phyloP scores from a whole-genome alignment of 2,797 vertebrate genomes.

The Limosa lapponica region DNA sequence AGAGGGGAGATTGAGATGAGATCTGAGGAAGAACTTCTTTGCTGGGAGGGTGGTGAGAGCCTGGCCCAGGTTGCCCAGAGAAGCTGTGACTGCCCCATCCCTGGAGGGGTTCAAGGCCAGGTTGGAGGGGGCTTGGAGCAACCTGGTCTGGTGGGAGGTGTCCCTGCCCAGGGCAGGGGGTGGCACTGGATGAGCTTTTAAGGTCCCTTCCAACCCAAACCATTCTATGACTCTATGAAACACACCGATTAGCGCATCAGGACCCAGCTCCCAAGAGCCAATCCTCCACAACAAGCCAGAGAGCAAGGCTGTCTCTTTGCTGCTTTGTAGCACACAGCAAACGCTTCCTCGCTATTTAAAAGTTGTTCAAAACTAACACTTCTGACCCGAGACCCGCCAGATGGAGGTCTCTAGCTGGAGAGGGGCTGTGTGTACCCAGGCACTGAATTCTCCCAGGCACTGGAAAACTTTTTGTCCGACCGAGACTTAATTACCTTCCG shows the following conservation, averaged over 20 bases:
- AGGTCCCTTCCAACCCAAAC: too few relatives aligned
- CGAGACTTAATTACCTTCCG: background rate
- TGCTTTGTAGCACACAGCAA: background rate
- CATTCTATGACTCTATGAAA: background rate
- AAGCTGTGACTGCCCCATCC: too few relatives aligned
- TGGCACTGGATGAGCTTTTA: too few relatives aligned
- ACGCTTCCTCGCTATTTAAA: accelerated
- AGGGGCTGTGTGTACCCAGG: background rate
- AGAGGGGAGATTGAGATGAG: too few relatives aligned
- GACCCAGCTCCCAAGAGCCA: background rate
- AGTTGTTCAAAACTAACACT: background rate
- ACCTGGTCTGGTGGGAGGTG: background rate
- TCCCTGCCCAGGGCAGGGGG: background rate
- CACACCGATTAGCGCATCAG: accelerated
- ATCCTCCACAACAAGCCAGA: too few relatives aligned
- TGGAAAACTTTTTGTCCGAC: background rate
- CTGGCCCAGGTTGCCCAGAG: too few relatives aligned
- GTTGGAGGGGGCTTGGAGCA: too few relatives aligned
- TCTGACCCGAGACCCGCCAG: background rate
- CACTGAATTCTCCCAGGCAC: background rate
- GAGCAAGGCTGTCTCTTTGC: background rate
- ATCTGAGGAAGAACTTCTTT: too few relatives aligned
- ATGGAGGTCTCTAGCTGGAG: background rate
- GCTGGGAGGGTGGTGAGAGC: too few relatives aligned
- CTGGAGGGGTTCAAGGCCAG: too few relatives aligned